Evolutionary conservation across 64 coral and sea anemone genomes (phyloP), one percentile per base, ranked within the genome.

Genomic region (Actinia equina): DNA sequence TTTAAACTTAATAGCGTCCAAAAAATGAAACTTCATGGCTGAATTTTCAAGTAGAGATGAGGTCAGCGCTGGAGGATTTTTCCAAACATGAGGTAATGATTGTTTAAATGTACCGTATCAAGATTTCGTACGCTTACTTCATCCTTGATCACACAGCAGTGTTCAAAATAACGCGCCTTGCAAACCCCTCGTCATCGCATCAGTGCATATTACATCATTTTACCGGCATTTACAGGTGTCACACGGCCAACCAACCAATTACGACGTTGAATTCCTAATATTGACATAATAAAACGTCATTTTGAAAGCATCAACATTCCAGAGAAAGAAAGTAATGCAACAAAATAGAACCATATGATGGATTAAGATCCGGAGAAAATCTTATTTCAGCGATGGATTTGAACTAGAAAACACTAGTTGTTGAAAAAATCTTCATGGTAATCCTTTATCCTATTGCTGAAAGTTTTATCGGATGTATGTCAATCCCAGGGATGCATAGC

Each of bases 161-260:
- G 69, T 74, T 74, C 69, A 41, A 74, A 74, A 14, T 74, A 17
- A 20, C 78, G 49, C 78, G 78, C 78, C 78, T 44, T 52, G 6
- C 42, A 81, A 81, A 18, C 42, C 41, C 14, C 78, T 81, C 0
- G 49, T 81, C 45, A 49, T 51, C 78, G 49, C 78, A 49, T 49
- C 78, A 81, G 6, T 81, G 44, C 78, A 81, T 86, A 91, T 91
- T 91, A 91, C 89, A 70, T 91, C 83, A 91, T 91, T 56, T 49
- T 80, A 77, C 51, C 71, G 55, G 89, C 83, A 91, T 86, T 55
- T 86, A 58, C 89, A 16, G 89, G 89, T 91, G 71, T 58, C 76
- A 86, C 41, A 22, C 44, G 22, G 19, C 17, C 42, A 79, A 65
- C 43, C 49, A 84, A 25, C 89, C 83, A 91, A 91, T 91, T 56